These are phyloP conservation scores for Stenichneumon culpator DNA, from an alignment of 2,888 invertebrate species.

Conservation along the genomic window DNA sequence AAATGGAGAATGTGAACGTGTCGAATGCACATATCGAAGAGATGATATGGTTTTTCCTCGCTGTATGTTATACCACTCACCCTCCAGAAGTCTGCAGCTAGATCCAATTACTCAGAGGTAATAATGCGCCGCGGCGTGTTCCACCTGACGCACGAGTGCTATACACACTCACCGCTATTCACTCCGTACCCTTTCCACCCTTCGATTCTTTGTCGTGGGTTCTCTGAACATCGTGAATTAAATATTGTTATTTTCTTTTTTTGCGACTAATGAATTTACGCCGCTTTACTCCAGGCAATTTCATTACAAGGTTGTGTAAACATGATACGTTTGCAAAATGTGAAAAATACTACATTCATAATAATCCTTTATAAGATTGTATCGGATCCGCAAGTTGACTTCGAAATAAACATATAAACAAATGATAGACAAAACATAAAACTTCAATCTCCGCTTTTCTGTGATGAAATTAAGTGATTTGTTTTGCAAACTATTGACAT, in stretches of 20 bases:
- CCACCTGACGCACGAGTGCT: constrained; percentile 55
- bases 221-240: constrained; percentile 36
- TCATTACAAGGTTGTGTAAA: background rate
- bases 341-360: background rate
- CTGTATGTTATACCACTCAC: constrained; percentile 30
- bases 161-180: constrained; percentile 34
- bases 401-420: background rate
- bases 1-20: constrained; percentile 61
- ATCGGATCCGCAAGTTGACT: background rate
- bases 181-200: background rate
- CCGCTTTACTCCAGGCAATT: background rate
- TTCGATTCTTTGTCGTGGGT: constrained; percentile 22
- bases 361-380: background rate
- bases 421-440: background rate
- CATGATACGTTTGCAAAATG: background rate
- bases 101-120: constrained; percentile 62
- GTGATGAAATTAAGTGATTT: background rate
- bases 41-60: constrained; percentile 46
- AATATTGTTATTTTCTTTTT: background rate
- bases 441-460: background rate
- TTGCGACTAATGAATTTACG: background rate
- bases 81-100: constrained; percentile 36
- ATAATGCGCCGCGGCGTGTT: constrained; percentile 57
- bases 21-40: constrained; percentile 63
- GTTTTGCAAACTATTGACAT: background rate